Evolutionary conservation across 2,888 invertebrate species (phyloP).

Genomic region (Pomacea canaliculata): DNA sequence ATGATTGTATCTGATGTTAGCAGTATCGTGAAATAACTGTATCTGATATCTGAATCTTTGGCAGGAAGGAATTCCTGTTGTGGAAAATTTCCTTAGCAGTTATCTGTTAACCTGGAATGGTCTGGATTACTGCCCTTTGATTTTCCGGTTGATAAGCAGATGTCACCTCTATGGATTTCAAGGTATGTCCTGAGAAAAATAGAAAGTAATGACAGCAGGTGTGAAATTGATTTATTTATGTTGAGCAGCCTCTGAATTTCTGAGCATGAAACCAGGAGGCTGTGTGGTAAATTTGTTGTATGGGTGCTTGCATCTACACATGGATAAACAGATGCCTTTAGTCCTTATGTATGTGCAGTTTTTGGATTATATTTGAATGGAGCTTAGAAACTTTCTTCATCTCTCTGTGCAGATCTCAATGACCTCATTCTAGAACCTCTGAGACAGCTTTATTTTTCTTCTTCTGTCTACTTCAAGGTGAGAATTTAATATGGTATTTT

Average conservation of each 20-base stretch:
- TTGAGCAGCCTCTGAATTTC: too few species aligned
- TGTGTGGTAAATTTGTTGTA: too few species aligned
- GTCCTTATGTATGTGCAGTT: too few species aligned
- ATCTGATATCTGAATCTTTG: neutral
- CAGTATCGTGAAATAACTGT: too few species aligned
- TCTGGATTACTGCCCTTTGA: conserved; percentile 42
- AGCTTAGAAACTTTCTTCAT: neutral
- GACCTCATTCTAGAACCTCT: conserved; percentile 57
- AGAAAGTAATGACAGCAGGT: neutral
- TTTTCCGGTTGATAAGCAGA: conserved; percentile 55
- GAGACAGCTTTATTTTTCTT: conserved; percentile 53
- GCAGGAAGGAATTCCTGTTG: conserved; percentile 60
- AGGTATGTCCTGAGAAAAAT: conserved; percentile 38
- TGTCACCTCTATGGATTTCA: conserved; percentile 50
- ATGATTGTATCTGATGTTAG: too few species aligned
- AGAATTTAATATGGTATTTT: conserved; percentile 7
- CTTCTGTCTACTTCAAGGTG: conserved; percentile 63
- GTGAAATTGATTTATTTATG: too few species aligned
- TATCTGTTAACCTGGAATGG: conserved; percentile 60
- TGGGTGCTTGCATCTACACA: too few species aligned
- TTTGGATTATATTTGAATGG: too few species aligned
- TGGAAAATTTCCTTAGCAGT: conserved; percentile 52
- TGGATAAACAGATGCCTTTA: too few species aligned
- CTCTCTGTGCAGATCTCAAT: conserved; percentile 50
- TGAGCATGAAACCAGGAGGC: too few species aligned